A percentile compares a stretch with the other conserved stretches of the same genome.
phyloP scores from a whole-genome alignment of 2,113 vertebrate species.

The Arvicanthis niloticus region DNA sequence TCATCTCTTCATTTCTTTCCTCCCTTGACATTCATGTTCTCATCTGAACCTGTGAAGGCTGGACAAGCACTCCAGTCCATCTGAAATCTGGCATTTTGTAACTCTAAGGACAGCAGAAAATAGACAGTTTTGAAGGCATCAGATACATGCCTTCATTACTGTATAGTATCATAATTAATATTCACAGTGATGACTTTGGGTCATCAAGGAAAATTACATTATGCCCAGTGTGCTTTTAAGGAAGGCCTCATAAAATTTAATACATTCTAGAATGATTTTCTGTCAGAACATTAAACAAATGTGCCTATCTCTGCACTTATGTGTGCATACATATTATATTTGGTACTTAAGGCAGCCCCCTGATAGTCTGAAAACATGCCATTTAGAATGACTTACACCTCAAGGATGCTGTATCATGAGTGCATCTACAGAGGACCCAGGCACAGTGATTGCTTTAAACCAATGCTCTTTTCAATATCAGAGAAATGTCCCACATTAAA shows the following conservation, averaged over 20 bases:
- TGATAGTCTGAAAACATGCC: constrained; percentile 16
- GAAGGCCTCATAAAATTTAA: constrained; percentile 68
- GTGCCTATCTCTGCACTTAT: not conserved
- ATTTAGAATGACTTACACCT: constrained; percentile 1
- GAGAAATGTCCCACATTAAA: not conserved
- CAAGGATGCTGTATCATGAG: not conserved
- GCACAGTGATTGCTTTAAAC: not conserved
- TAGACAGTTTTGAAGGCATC: not conserved
- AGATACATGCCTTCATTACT: constrained; percentile 34
- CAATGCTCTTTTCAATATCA: not conserved
- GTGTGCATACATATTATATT: not conserved
- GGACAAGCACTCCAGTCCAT: not conserved
- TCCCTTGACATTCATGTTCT: not conserved
- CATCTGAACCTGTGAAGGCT: constrained; percentile 13
- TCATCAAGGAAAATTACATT: constrained; percentile 72
- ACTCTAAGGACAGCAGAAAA: not conserved
- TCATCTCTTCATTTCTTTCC: not conserved
- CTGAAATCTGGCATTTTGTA: constrained; percentile 34
- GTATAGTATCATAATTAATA: constrained; percentile 69
- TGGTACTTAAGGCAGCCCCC: constrained; percentile 5
- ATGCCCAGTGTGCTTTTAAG: constrained; percentile 70
- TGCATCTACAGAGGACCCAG: not conserved
- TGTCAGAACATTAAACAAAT: constrained; percentile 61
- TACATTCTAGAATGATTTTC: constrained; percentile 72
- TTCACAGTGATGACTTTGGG: constrained; percentile 34